Percentiles rank a stretch among this genome's conserved stretches.
Conservation (phyloP, 2,888 invertebrate species). For the Pandemis corylana region DNA sequence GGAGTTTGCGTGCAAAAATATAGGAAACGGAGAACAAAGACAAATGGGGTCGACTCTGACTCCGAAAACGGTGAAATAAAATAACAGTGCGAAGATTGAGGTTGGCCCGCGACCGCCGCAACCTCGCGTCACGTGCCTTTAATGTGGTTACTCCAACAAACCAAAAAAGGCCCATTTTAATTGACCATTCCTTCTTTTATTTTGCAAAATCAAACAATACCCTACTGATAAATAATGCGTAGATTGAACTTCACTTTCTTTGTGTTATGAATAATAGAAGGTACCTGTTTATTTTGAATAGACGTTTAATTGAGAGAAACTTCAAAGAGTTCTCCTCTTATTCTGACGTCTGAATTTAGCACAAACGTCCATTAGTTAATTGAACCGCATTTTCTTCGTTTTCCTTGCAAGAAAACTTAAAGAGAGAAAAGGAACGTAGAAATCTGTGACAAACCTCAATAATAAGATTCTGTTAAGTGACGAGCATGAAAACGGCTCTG, state of each 20-base stretch:
- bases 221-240: slow-evolving; percentile 34
- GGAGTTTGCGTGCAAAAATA: slow-evolving; percentile 85
- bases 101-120: slow-evolving; percentile 54
- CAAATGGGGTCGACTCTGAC: slow-evolving; percentile 81
- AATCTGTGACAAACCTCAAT: slow-evolving; percentile 42
- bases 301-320: slow-evolving; percentile 41
- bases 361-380: slow-evolving; percentile 55
- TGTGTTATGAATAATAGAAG: slow-evolving; percentile 39
- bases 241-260: slow-evolving; percentile 40
- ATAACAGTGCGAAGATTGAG: slow-evolving; percentile 75
- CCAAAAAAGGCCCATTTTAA: slow-evolving; percentile 44
- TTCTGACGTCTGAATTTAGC: slow-evolving; percentile 48
- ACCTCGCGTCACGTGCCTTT: slow-evolving; percentile 60
- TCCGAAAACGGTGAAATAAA: slow-evolving; percentile 79
- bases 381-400: slow-evolving; percentile 50
- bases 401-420: slow-evolving; percentile 39
- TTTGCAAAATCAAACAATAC: slow-evolving; percentile 34
- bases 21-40: slow-evolving; percentile 85
- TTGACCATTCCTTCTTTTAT: slow-evolving; percentile 40
- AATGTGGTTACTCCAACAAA: slow-evolving; percentile 56
- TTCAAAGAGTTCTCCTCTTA: slow-evolving; percentile 43
- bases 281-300: slow-evolving; percentile 38
- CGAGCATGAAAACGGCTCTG: slow-evolving; percentile 14
- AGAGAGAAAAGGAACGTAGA: slow-evolving; percentile 36
- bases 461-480: slow-evolving; percentile 25